Conservation (phyloP, 2,888 invertebrate genomes). For the Podotricha telesiphe region DNA sequence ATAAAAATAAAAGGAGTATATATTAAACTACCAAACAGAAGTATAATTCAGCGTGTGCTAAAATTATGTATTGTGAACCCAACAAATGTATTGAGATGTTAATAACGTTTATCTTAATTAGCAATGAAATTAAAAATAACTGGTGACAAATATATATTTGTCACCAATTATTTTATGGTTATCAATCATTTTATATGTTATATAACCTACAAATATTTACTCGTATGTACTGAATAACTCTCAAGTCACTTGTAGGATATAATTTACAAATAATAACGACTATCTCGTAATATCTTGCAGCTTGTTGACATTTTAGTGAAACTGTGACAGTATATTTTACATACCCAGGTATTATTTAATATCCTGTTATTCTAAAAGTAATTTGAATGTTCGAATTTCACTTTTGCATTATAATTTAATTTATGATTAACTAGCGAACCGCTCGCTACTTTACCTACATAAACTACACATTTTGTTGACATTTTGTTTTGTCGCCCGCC, state of each 20-base stretch:
- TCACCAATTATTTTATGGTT: not conserved
- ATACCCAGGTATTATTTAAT: not conserved
- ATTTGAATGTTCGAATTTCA: not conserved
- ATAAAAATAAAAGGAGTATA: not conserved
- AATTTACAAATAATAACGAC: not conserved
- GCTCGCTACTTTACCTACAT: too few species aligned
- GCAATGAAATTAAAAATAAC: not conserved
- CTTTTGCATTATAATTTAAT: too few species aligned
- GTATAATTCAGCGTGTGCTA: not conserved
- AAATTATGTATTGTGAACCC: not conserved
- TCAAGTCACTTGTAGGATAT: not conserved
- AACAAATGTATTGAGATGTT: not conserved
- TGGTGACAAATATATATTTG: not conserved
- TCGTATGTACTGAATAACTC: not conserved
- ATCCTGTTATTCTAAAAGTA: not conserved
- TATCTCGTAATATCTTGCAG: not conserved
- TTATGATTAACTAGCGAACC: too few species aligned
- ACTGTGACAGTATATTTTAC: not conserved
- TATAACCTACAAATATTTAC: too few species aligned
- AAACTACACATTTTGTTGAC: too few species aligned
- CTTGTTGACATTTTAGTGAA: not conserved
- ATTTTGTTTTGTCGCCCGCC: too few species aligned
- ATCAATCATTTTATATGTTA: too few species aligned
- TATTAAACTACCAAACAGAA: not conserved
- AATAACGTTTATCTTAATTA: too few species aligned